Percentiles rank a stretch among this genome's conserved stretches.
phyloP scores from a whole-genome alignment of 2,113 vertebrate genomes.

The Candoia aspera region DNA sequence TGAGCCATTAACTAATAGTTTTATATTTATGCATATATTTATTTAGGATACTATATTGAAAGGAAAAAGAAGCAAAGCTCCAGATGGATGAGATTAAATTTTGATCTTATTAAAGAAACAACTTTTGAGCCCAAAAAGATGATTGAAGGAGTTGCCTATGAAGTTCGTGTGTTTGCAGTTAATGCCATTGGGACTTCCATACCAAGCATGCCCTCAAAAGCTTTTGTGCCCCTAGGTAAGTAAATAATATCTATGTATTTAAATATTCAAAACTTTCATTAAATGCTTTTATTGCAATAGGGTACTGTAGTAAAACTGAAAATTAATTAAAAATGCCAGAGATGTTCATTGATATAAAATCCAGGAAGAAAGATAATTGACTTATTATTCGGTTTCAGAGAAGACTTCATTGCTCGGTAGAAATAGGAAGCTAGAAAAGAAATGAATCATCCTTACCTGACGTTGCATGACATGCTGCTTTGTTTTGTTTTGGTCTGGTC shows the following conservation, averaged over 20 bases:
- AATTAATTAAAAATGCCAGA: not conserved
- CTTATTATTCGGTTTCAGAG: not conserved
- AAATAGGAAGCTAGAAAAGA: not conserved
- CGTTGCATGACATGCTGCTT: not conserved
- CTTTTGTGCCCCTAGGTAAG: conserved; percentile 95
- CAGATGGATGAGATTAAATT: conserved; percentile 98
- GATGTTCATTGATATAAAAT: not conserved
- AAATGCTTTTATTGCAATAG: not conserved
- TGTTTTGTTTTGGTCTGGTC: not conserved
- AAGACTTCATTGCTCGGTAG: not conserved
- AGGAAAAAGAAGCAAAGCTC: conserved; percentile 99
- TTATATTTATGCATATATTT: not conserved
- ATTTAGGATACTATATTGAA: conserved; percentile 92
- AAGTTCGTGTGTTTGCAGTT: conserved; percentile 94
- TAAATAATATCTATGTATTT: conserved; percentile 33
- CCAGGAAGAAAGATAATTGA: not conserved
- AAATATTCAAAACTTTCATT: not conserved
- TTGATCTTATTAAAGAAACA: conserved; percentile 95
- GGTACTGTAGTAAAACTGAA: not conserved
- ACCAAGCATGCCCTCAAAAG: conserved; percentile 93
- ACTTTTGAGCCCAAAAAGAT: conserved; percentile 97
- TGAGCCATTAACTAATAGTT: not conserved
- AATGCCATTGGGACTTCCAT: conserved; percentile 94
- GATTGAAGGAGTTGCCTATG: conserved; percentile 98
- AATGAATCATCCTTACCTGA: not conserved